Percentiles rank a stretch among this genome's conserved stretches.
These are phyloP conservation scores for Holcopasites calliopsidis DNA, from an alignment of 1,140 invertebrate genomes.

Conservation along the genomic window DNA sequence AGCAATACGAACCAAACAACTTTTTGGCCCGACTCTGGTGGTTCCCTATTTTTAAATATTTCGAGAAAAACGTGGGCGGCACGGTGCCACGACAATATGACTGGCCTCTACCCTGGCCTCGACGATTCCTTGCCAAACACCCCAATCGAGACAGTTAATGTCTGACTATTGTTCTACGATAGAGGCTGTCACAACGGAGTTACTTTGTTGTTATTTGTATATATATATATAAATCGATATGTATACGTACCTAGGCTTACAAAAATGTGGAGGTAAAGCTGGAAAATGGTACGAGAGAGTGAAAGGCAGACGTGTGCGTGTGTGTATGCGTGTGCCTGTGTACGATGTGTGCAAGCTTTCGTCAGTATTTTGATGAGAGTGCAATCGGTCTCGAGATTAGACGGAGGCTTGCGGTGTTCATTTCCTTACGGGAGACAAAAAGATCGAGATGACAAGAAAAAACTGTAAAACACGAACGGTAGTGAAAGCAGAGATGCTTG, in stretches of 20 bases:
- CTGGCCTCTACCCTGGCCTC: slow-evolving; percentile 91
- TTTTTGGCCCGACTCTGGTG: slow-evolving; percentile 90
- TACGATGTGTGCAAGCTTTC: slow-evolving; percentile 32
- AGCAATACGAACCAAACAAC: slow-evolving; percentile 84
- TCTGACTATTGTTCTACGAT: slow-evolving; percentile 60
- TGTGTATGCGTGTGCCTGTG: too few relatives aligned
- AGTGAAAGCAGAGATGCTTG: slow-evolving; percentile 38
- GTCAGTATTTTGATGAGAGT: neutral
- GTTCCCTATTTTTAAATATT: slow-evolving; percentile 90
- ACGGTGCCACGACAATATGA: slow-evolving; percentile 90
- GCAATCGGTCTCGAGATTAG: neutral
- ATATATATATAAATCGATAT: slow-evolving; percentile 38
- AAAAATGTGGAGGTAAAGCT: slow-evolving; percentile 41
- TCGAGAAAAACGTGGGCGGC: slow-evolving; percentile 91
- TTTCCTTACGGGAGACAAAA: slow-evolving; percentile 23
- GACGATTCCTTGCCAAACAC: slow-evolving; percentile 83
- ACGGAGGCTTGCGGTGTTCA: slow-evolving; percentile 46
- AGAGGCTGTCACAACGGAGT: slow-evolving; percentile 64
- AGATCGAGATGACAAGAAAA: neutral
- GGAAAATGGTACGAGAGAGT: slow-evolving; percentile 39
- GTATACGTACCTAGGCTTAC: slow-evolving; percentile 47
- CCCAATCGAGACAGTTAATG: slow-evolving; percentile 83
- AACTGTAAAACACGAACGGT: slow-evolving; percentile 19
- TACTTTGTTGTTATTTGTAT: slow-evolving; percentile 54
- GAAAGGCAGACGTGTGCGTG: slow-evolving; percentile 24